Evolutionary conservation across 2,888 invertebrate species (phyloP).

Genomic region (Phaonia tiefii): DNA sequence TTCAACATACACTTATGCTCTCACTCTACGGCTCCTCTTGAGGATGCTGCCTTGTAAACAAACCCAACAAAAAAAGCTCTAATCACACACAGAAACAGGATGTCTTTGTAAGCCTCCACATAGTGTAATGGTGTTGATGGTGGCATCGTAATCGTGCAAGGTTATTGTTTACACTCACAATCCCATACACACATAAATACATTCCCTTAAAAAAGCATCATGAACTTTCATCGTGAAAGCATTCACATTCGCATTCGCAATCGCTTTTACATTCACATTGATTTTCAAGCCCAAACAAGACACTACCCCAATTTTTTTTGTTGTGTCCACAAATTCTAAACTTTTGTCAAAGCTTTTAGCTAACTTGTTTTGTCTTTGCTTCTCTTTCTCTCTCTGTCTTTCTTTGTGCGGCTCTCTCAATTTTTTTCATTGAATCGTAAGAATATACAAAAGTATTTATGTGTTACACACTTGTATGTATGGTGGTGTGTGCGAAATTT

Average conservation of each 20-base stretch:
- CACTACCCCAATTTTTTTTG: constrained; percentile 51
- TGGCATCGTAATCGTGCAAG: constrained; percentile 49
- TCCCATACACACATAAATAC: neutral
- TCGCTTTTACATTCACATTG: constrained; percentile 8
- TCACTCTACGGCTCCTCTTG: constrained; percentile 24
- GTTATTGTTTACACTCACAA: constrained; percentile 44
- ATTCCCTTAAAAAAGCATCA: neutral
- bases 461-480: no score
- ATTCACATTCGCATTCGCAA: neutral
- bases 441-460: constrained; percentile 24
- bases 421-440: constrained; percentile 59
- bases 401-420: neutral
- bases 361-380: neutral
- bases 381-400: constrained; percentile 6
- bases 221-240: constrained; percentile 25
- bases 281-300: constrained; percentile 25
- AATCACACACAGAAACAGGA: constrained; percentile 26
- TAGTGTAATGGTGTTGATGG: neutral
- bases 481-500: constrained; percentile 46
- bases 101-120: constrained; percentile 22
- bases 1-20: neutral
- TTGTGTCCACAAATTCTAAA: neutral
- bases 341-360: neutral
- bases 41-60: constrained; percentile 35
- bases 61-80: neutral